These are phyloP conservation scores for Hirundo rustica DNA, from an alignment of 2,797 vertebrate genomes.

Conservation along the genomic window DNA sequence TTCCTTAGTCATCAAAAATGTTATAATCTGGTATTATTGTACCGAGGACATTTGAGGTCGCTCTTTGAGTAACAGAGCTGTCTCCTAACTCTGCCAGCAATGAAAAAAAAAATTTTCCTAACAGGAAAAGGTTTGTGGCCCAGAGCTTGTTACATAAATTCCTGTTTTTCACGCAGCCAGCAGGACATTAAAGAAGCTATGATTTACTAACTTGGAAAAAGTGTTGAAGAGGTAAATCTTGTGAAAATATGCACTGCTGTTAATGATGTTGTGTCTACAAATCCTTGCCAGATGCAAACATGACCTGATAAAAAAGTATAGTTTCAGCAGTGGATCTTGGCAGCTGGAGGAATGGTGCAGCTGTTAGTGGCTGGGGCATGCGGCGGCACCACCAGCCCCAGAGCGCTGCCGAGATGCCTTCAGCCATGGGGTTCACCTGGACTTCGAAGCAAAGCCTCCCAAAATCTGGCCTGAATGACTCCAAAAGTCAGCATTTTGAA, in stretches of 20 bases:
- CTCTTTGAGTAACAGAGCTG: constrained; percentile 74
- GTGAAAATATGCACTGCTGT: constrained; percentile 61
- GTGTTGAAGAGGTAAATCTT: constrained; percentile 68
- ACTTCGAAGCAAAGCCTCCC: not conserved
- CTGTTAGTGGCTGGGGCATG: not conserved
- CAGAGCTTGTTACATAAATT: constrained; percentile 80
- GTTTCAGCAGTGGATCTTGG: constrained; percentile 20
- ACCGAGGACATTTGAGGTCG: constrained; percentile 80
- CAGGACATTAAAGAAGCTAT: constrained; percentile 73
- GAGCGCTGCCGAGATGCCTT: accelerated
- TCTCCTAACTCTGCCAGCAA: constrained; percentile 77
- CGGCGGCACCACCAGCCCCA: not conserved
- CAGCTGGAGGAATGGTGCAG: not conserved
- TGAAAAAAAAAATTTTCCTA: constrained; percentile 73
- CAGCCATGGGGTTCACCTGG: accelerated
- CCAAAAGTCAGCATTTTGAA: not conserved
- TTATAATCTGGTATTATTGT: constrained; percentile 73
- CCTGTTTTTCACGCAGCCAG: constrained; percentile 80
- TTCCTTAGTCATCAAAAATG: constrained; percentile 77
- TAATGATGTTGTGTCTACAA: constrained; percentile 68
- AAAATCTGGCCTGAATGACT: not conserved
- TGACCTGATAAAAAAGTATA: constrained; percentile 46
- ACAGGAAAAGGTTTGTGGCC: constrained; percentile 81
- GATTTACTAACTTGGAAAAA: constrained; percentile 72
- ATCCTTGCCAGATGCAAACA: constrained; percentile 47